Evolutionary conservation across 1,140 invertebrate species (phyloP).

Genomic region (Drosophila malerkotliana): DNA sequence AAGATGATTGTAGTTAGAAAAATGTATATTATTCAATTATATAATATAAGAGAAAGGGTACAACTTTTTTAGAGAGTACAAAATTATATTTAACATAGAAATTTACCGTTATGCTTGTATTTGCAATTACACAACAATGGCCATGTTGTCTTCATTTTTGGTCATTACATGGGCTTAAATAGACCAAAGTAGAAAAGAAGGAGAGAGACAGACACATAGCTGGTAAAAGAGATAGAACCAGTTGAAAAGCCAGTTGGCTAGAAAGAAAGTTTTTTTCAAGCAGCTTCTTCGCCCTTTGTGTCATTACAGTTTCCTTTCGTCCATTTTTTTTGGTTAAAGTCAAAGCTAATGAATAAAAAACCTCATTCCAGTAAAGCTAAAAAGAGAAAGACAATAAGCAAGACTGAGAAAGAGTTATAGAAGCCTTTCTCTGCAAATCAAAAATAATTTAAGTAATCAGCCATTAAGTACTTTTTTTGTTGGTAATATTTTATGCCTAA

Average conservation of each 20-base stretch:
- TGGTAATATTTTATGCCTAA: conserved; percentile 14
- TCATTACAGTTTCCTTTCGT: conserved; percentile 4
- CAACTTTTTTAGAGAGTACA: not conserved
- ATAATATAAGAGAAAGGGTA: too few species aligned
- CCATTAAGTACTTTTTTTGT: too few species aligned
- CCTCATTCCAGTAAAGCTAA: not conserved
- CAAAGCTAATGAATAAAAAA: conserved; percentile 16
- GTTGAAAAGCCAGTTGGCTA: not conserved
- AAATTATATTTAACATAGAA: not conserved
- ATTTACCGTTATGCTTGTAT: conserved; percentile 28
- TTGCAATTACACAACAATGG: conserved; percentile 18
- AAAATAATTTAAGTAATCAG: not conserved
- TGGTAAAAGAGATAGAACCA: not conserved
- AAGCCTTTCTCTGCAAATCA: conserved; percentile 3
- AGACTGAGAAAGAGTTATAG: not conserved
- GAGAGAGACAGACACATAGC: not conserved
- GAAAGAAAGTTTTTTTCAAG: not conserved
- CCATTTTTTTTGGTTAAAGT: not conserved
- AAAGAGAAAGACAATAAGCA: not conserved
- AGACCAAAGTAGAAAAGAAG: not conserved
- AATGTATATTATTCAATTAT: too few species aligned
- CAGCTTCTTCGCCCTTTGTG: not conserved
- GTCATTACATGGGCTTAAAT: conserved; percentile 31
- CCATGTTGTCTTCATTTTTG: not conserved
- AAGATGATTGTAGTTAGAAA: too few species aligned